Percentiles rank a stretch among this genome's conserved stretches.
Conservation (phyloP, 2,113 vertebrate genomes). For the Perccottus glenii region DNA sequence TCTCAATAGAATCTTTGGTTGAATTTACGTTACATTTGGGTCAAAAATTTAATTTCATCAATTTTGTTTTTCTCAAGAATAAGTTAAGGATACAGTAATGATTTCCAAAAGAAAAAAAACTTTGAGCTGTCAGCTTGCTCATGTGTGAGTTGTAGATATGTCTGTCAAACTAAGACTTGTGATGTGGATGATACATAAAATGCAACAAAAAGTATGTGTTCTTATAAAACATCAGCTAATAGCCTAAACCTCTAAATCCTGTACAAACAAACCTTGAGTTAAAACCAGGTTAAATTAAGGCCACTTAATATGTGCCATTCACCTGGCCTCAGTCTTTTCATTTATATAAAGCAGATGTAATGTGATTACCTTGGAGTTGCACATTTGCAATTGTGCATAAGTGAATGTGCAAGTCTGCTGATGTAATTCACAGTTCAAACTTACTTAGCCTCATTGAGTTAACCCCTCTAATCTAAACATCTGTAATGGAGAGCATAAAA, state of each 20-base stretch:
- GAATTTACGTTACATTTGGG: too few species aligned
- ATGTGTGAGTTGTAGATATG: too few species aligned
- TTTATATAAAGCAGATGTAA: slow-evolving; percentile 41
- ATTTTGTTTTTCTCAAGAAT: too few species aligned
- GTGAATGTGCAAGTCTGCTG: slow-evolving; percentile 55
- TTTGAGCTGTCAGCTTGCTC: too few species aligned
- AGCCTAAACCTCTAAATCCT: background rate
- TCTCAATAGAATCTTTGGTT: too few species aligned
- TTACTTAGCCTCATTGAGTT: slow-evolving; percentile 76
- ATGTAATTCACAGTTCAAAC: slow-evolving; percentile 74
- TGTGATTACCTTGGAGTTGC: slow-evolving; percentile 43
- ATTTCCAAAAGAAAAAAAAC: too few species aligned
- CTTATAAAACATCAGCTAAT: too few species aligned
- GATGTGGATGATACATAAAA: background rate
- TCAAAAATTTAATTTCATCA: too few species aligned
- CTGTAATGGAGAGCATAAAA: slow-evolving; percentile 74
- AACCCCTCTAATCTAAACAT: slow-evolving; percentile 76
- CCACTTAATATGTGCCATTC: slow-evolving; percentile 15
- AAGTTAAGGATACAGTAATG: too few species aligned
- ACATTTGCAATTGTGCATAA: slow-evolving; percentile 61
- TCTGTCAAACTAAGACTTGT: too few species aligned
- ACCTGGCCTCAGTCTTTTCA: slow-evolving; percentile 2
- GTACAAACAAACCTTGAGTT: slow-evolving; percentile 4
- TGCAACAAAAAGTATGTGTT: too few species aligned
- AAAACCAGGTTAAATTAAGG: slow-evolving; percentile 21